Percentiles rank a stretch among this genome's conserved stretches.
These are phyloP conservation scores for Pelusios castaneus DNA, from an alignment of 2,113 vertebrate genomes.

Conservation along the genomic window DNA sequence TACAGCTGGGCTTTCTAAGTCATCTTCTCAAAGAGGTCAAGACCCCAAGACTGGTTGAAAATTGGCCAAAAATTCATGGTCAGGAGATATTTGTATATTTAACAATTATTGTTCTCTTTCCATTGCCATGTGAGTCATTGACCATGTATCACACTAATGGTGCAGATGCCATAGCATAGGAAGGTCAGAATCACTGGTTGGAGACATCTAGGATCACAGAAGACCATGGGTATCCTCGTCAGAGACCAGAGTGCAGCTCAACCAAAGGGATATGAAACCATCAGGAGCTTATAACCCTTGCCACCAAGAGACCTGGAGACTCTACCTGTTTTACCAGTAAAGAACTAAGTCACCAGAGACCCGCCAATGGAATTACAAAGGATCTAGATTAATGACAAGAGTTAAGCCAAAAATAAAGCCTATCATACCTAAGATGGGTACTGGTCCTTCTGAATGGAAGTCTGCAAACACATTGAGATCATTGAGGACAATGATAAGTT, in stretches of 20 bases:
- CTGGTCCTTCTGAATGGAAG: background rate
- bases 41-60: background rate
- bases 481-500: background rate
- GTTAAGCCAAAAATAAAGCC: background rate
- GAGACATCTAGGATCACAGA: background rate
- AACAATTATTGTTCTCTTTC: background rate
- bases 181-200: fast-evolving
- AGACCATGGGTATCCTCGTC: background rate
- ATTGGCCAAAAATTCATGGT: background rate
- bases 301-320: background rate
- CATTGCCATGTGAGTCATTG: fast-evolving
- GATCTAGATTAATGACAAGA: background rate
- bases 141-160: background rate
- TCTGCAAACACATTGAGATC: background rate
- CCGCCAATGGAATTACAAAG: background rate
- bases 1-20: background rate
- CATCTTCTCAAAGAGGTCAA: background rate
- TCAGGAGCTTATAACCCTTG: background rate
- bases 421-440: background rate
- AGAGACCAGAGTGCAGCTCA: background rate
- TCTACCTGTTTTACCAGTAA: background rate
- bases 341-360: background rate
- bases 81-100: background rate
- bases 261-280: background rate
- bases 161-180: fast-evolving